Conservation (phyloP, 2,888 invertebrate genomes). For the Phengaris alcon region DNA sequence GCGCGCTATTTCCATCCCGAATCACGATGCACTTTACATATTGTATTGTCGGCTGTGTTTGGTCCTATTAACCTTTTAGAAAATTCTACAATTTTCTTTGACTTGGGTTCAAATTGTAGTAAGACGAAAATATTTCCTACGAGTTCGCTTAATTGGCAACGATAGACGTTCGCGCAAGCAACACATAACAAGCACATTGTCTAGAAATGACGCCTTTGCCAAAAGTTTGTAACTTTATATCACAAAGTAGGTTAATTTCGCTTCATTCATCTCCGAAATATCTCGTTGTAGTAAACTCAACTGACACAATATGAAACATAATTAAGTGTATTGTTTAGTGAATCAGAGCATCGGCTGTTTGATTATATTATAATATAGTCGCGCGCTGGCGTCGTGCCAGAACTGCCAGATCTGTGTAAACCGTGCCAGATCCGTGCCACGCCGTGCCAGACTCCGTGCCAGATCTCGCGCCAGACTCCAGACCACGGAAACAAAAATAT, state of each 20-base stretch:
- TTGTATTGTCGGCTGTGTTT: not conserved
- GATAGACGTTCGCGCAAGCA: not conserved
- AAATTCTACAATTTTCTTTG: not conserved
- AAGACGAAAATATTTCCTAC: not conserved
- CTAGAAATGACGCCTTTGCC: not conserved
- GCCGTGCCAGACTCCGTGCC: constrained; percentile 1
- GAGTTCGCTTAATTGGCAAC: not conserved
- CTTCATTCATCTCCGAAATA: not conserved
- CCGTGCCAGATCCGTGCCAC: not conserved
- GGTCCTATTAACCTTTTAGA: not conserved
- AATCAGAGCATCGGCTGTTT: not conserved
- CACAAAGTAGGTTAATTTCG: not conserved
- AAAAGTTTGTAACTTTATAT: not conserved
- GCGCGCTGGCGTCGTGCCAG: constrained; percentile 9
- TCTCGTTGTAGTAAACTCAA: not conserved
- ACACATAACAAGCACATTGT: not conserved
- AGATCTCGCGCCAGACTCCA: constrained; percentile 1
- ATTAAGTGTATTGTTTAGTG: constrained; percentile 1
- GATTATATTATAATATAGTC: not conserved
- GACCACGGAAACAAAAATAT: not conserved
- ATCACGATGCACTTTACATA: not conserved
- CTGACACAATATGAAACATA: not conserved
- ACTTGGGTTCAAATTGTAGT: not conserved
- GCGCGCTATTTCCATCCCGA: not conserved
- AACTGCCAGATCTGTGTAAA: not conserved